Evolutionary conservation across 2,797 vertebrate species (phyloP).

Genomic region (Falco rusticolus): DNA sequence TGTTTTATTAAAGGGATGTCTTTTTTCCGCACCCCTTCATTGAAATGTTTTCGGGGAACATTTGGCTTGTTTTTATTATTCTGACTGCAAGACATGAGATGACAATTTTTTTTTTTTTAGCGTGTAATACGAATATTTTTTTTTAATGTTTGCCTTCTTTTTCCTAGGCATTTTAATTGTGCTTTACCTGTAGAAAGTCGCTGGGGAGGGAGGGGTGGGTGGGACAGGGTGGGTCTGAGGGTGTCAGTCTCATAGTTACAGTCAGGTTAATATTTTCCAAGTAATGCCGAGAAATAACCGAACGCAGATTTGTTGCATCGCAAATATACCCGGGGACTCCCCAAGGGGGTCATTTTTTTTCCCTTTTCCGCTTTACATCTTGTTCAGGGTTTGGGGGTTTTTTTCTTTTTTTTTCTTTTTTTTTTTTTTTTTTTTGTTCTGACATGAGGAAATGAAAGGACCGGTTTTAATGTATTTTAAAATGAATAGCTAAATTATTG

Average conservation of each 20-base stretch:
- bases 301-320: constrained; percentile 13
- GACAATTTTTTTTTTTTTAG: constrained; percentile 53
- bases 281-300: background rate
- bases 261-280: constrained; percentile 61
- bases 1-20: constrained; percentile 86
- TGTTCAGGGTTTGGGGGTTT: background rate
- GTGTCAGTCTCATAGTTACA: constrained; percentile 63
- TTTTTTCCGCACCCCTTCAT: constrained; percentile 81
- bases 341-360: background rate
- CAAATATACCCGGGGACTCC: constrained; percentile 5
- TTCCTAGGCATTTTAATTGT: constrained; percentile 66
- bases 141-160: constrained; percentile 60
- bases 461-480: constrained; percentile 72
- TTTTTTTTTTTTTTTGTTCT: background rate
- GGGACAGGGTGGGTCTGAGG: background rate
- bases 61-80: constrained; percentile 65
- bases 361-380: background rate
- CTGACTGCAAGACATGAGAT: constrained; percentile 62
- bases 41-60: constrained; percentile 74
- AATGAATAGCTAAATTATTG: constrained; percentile 79
- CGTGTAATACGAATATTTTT: constrained; percentile 26
- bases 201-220: background rate
- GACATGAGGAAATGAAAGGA: constrained; percentile 51
- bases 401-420: background rate
- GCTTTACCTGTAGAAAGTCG: constrained; percentile 57